Evolutionary conservation across 2,797 vertebrate genomes (phyloP).

Genomic region (Neopelma chrysocephalum): DNA sequence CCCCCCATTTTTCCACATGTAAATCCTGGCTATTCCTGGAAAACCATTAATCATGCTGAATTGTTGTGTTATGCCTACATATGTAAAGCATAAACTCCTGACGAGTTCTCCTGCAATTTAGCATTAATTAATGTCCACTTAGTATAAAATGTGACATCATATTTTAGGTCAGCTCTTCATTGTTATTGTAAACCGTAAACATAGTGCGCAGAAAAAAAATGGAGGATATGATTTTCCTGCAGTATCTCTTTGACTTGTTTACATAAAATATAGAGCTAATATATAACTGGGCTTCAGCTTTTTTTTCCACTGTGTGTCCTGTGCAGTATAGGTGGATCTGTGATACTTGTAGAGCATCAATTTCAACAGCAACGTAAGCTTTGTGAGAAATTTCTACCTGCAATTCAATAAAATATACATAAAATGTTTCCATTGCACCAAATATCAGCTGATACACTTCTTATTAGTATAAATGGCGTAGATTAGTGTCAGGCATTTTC

Average conservation of each 20-base stretch:
- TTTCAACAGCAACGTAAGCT: slow-evolving; percentile 30
- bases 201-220: not conserved
- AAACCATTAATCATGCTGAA: slow-evolving; percentile 35
- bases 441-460: slow-evolving; percentile 76
- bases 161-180: slow-evolving; percentile 49
- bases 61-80: slow-evolving; percentile 7
- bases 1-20: not conserved
- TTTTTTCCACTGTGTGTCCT: not conserved
- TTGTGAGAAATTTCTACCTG: slow-evolving; percentile 52
- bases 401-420: slow-evolving; percentile 71
- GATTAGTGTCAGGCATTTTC: slow-evolving; percentile 82
- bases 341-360: not conserved
- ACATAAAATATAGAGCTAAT: not conserved
- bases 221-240: not conserved
- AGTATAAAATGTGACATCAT: slow-evolving; percentile 30
- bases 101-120: slow-evolving; percentile 24
- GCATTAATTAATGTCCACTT: slow-evolving; percentile 53
- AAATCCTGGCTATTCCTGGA: slow-evolving; percentile 15
- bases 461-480: slow-evolving; percentile 83
- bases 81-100: slow-evolving; percentile 44
- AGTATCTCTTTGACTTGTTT: slow-evolving; percentile 25
- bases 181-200: not conserved
- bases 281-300: not conserved
- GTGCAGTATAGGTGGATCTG: not conserved
- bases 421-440: slow-evolving; percentile 73